These are phyloP conservation scores for Phyllostomus hastatus DNA, from an alignment of 2,113 vertebrate genomes.

Conservation along the genomic window DNA sequence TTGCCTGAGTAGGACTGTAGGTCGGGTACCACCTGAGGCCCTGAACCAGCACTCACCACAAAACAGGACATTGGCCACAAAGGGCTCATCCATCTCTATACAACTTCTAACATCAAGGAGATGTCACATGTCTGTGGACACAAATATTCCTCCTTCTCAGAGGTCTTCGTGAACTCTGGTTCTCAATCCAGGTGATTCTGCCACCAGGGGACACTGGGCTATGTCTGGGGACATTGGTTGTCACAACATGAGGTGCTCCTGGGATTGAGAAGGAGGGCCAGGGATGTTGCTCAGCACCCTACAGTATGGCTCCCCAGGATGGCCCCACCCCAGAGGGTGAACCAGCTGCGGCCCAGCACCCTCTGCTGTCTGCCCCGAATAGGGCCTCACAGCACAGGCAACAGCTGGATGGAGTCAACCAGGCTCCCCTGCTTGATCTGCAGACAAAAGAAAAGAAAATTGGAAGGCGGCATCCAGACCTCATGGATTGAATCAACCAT, in stretches of 20 bases:
- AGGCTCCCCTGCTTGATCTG: not conserved
- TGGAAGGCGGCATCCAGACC: not conserved
- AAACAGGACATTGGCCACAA: not conserved
- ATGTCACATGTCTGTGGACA: fast-evolving
- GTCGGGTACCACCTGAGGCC: too few species aligned
- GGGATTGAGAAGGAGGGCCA: not conserved
- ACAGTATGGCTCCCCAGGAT: not conserved
- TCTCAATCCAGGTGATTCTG: not conserved
- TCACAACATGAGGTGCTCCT: not conserved
- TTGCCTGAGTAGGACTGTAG: not conserved
- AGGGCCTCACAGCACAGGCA: fast-evolving
- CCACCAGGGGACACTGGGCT: not conserved
- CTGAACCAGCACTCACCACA: not conserved
- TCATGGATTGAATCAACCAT: not conserved
- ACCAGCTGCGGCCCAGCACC: fast-evolving
- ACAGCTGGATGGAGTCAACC: not conserved
- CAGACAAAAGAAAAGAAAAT: slow-evolving; percentile 8
- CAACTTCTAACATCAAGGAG: not conserved
- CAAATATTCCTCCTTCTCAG: fast-evolving
- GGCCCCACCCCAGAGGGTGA: not conserved
- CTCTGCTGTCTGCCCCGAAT: not conserved
- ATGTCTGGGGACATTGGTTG: not conserved
- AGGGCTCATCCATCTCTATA: too few species aligned
- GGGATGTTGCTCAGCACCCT: not conserved
- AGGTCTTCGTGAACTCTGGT: not conserved